These are phyloP conservation scores for Mastomys natalensis DNA, from an alignment of 2,113 vertebrate species.

Conservation along the genomic window DNA sequence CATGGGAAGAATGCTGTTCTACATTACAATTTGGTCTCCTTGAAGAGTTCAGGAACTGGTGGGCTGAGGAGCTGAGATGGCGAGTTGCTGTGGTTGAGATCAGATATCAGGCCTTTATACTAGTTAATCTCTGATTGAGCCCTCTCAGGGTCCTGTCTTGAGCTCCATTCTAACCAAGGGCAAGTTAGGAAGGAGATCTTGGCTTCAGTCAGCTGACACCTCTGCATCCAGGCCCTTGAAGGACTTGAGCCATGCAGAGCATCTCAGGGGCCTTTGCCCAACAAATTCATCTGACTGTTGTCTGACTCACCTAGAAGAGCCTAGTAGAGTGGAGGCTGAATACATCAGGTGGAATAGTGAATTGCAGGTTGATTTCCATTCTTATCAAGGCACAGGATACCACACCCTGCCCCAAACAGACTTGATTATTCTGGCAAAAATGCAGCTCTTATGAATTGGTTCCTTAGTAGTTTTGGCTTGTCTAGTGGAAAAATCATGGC, in stretches of 20 bases:
- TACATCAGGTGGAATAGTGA: background rate
- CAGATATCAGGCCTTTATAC: background rate
- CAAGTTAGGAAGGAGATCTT: background rate
- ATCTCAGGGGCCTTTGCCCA: rapidly evolving
- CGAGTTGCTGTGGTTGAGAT: background rate
- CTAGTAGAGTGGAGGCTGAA: too few relatives aligned
- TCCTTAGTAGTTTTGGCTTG: background rate
- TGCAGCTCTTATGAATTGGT: background rate
- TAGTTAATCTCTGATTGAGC: rapidly evolving
- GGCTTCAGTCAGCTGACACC: rapidly evolving
- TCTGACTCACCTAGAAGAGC: background rate
- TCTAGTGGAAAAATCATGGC: background rate
- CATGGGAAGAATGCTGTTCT: background rate
- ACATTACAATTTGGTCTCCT: rapidly evolving
- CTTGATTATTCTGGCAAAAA: background rate
- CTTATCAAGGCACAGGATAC: background rate
- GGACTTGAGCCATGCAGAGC: background rate
- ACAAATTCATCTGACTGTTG: rapidly evolving
- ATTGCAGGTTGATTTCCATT: background rate
- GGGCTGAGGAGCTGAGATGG: background rate
- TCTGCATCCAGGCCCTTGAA: background rate
- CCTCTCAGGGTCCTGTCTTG: background rate
- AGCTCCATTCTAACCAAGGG: background rate
- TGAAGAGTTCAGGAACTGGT: background rate
- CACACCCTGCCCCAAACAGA: background rate